Base-by-base conservation (phyloP, 2,888 invertebrate genomes). In the Caradrina kadenii region DNA sequence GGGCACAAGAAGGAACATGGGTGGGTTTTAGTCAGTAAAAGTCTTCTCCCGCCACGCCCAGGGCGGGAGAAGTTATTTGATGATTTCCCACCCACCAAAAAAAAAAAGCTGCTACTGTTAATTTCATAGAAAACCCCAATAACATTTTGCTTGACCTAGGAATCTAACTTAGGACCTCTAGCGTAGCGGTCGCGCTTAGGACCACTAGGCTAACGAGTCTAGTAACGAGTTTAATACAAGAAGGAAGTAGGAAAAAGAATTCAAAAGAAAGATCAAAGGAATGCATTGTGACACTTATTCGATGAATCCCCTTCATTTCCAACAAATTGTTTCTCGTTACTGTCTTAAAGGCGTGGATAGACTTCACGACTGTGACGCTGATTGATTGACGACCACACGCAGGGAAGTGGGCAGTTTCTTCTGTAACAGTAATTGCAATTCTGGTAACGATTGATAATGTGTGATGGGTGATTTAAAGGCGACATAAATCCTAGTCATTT, bases 271-370 rank as follows among this genome's bases (percentile, higher is more conserved):
- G 62, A 76, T 76, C 69, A 76, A 76, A 68, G 52, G 64, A 82
- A 79, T 80, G 67, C 67, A 80, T 70, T 68, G 63, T 62, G 76
- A 58, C 55, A 59, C 39, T 61, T 63, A 81, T 60, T 78, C 60
- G 66, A 72, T 72, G 79, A 81, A 59, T 53, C 59, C 48, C 42
- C 55, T 78, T 63, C 50, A 78, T 73, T 79, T 66, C 62, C 35
- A 53, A 76, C 71, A 77, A 77, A 80, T 77, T 80, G 77, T 80
- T 77, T 55, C 77, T 76, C 81, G 62, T 77, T 70, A 80, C 76
- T 76, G 61, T 76, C 81, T 66, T 75, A 54, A 80, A 61, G 76
- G 69, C 69, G 76, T 63, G 76, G 69, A 22, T 42, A 54, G 81
- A 76, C 81, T 58, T 69, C 63, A 35, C 53, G 15, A 39, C 13